Evolutionary conservation across 2,797 vertebrate species (phyloP).

Genomic region (Sebastes steindachneri): DNA sequence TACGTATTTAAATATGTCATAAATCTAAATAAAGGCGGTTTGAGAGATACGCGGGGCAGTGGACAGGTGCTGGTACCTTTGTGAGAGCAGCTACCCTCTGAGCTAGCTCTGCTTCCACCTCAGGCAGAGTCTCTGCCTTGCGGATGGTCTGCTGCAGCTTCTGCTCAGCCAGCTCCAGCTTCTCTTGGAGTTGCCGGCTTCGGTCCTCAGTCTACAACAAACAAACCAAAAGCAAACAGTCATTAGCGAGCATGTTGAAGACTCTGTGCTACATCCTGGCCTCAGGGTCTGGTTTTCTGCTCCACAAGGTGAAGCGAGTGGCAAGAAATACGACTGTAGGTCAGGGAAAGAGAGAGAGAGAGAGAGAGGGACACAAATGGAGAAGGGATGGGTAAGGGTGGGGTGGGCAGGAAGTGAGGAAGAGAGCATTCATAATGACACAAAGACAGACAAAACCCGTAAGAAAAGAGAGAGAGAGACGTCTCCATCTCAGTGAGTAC

Average conservation of each 20-base stretch:
- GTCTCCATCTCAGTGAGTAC: constrained; percentile 51
- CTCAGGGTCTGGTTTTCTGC: background rate
- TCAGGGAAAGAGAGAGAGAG: background rate
- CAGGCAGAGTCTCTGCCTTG: constrained; percentile 94
- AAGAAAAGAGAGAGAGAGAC: constrained; percentile 42
- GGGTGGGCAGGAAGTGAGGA: constrained; percentile 49
- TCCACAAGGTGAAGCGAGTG: background rate
- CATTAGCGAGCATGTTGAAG: background rate
- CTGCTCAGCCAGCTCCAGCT: constrained; percentile 95
- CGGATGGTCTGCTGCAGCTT: constrained; percentile 96
- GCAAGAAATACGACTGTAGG: background rate
- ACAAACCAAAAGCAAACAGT: constrained; percentile 14
- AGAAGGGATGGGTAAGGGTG: constrained; percentile 1
- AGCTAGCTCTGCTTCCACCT: constrained; percentile 96
- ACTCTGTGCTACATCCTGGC: background rate
- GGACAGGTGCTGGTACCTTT: constrained; percentile 82
- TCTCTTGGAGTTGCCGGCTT: constrained; percentile 93
- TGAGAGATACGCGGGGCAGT: background rate
- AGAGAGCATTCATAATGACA: constrained; percentile 53
- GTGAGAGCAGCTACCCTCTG: constrained; percentile 95
- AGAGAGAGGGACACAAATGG: constrained; percentile 3
- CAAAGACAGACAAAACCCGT: constrained; percentile 41
- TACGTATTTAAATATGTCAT: background rate
- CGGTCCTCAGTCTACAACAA: constrained; percentile 90
- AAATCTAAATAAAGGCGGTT: background rate